Conservation (phyloP, 35 echinoderm and acorn worm genomes). For the Diadema setosum region DNA sequence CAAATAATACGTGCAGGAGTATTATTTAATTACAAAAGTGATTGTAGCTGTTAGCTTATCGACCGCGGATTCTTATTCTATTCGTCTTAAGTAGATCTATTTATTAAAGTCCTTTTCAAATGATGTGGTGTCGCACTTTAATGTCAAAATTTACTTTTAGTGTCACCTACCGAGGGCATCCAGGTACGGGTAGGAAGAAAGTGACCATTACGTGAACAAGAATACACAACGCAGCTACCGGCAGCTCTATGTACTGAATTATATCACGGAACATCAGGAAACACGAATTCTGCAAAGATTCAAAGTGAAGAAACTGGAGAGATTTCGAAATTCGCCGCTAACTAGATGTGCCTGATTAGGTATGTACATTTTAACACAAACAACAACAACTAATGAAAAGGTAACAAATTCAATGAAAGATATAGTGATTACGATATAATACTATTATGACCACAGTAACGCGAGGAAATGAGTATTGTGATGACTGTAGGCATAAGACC, state of each 20-base stretch:
- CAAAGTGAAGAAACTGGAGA: too few species aligned
- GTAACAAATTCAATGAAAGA: too few species aligned
- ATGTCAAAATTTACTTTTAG: neutral
- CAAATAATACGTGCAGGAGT: neutral
- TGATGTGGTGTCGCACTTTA: neutral
- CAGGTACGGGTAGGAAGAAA: constrained; percentile 61
- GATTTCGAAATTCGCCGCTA: too few species aligned
- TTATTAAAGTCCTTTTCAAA: neutral
- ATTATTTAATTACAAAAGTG: neutral
- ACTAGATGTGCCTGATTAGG: too few species aligned
- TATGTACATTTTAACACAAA: too few species aligned
- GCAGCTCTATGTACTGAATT: constrained; percentile 78
- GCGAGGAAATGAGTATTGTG: too few species aligned
- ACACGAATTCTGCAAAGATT: constrained; percentile 48
- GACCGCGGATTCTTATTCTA: neutral
- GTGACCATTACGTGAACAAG: constrained; percentile 31
- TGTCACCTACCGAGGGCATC: constrained; percentile 74
- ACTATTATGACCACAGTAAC: too few species aligned
- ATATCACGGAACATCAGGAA: constrained; percentile 70
- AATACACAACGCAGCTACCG: constrained; percentile 35
- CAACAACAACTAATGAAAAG: too few species aligned
- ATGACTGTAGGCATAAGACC: too few species aligned
- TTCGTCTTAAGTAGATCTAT: neutral
- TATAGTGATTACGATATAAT: too few species aligned
- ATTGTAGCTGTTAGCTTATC: neutral